Evolutionary conservation across 2,888 invertebrate species (phyloP), one percentile per base, ranked within the genome.

Genomic region (Eupithecia tripunctaria): DNA sequence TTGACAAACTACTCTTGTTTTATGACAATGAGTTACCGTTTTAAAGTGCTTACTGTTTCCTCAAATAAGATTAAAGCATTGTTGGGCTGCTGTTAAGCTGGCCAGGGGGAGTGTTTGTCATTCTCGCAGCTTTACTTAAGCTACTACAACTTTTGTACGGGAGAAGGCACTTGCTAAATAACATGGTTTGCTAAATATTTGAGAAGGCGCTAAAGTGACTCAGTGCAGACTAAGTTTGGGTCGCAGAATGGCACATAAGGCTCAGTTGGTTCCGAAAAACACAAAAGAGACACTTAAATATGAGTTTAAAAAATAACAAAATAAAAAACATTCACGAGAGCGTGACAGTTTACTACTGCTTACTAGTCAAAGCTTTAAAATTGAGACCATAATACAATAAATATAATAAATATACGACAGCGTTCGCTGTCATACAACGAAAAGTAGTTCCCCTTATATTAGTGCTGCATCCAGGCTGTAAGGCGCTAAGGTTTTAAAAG

Each of bases 81-180:
- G 83, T 81, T 82, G 82, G 82, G 79, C 84, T 76, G 83, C 79
- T 70, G 79, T 87, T 77, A 76, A 86, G 76, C 81, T 81, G 76
- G 79, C 89, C 84, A 84, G 41, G 38, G 86, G 85, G 87, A 87
- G 80, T 85, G 84, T 89, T 89, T 87, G 86, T 89, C 88, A 88
- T 85, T 79, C 70, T 82, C 73, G 72, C 72, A 72, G 79, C 76
- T 72, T 76, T 56, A 25, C 56, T 14, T 12, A 56, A 56, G 56
- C 25, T 56, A 14, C 56, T 21, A 51, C 25, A 56, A 56, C 25
- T 56, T 56, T 56, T 56, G 4, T 14, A 10, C 12, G 56, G 51
- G 25, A 56, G 12, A 56, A 56, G 25, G 25, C 56, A 56, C 25
- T 56, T 25, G 56, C 56, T 14, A 51, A 51, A 51, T 56, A 25